Evolutionary conservation across 2,797 vertebrate genomes (phyloP).

Genomic region (Vultur gryphus): DNA sequence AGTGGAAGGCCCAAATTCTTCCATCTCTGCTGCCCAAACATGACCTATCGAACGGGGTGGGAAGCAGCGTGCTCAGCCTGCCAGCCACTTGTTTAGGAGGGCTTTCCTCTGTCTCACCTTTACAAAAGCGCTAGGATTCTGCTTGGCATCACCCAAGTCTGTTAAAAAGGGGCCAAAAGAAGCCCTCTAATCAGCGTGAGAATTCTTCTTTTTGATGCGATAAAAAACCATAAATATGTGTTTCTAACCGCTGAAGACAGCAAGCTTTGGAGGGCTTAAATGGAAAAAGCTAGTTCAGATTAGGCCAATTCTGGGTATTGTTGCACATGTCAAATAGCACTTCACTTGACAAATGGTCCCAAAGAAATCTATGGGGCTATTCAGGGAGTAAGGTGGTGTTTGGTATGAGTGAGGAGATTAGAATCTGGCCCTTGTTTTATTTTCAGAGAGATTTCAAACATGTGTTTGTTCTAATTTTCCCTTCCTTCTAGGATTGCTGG

Average conservation of each 20-base stretch:
- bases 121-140: neutral
- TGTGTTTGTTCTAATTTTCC: slow-evolving; percentile 27
- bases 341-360: slow-evolving; percentile 49
- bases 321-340: slow-evolving; percentile 11
- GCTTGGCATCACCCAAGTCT: neutral
- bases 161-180: neutral
- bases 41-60: accelerated
- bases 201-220: neutral
- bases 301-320: slow-evolving; percentile 21
- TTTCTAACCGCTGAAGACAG: slow-evolving; percentile 45
- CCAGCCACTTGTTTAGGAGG: neutral
- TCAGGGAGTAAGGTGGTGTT: neutral
- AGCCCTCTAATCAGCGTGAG: neutral
- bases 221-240: neutral
- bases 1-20: neutral
- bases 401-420: slow-evolving; percentile 37
- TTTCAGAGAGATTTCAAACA: slow-evolving; percentile 46
- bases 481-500: slow-evolving; percentile 15
- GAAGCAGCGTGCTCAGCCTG: neutral
- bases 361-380: slow-evolving; percentile 29
- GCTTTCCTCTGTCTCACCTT: neutral
- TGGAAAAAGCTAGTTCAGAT: slow-evolving; percentile 40
- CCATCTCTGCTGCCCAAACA: neutral
- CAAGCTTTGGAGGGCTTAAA: slow-evolving; percentile 33
- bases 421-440: slow-evolving; percentile 19